Evolutionary conservation across 2,113 vertebrate species (phyloP).

Genomic region (Ceyx margarethae): DNA sequence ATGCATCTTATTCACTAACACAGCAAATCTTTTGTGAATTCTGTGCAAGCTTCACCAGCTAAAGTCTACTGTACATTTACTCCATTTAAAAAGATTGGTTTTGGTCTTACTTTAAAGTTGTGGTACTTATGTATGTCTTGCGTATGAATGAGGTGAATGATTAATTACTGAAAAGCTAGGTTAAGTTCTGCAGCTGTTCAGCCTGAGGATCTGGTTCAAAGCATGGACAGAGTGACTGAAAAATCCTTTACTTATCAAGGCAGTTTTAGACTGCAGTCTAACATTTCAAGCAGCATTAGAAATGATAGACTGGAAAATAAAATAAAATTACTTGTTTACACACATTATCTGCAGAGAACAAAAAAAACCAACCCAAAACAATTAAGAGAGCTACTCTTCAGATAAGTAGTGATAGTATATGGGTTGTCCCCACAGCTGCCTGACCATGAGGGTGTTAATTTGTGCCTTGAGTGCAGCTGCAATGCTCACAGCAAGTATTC

Average conservation of each 20-base stretch:
- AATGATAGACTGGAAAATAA: constrained; percentile 55
- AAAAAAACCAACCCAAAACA: neutral
- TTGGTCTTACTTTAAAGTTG: constrained; percentile 73
- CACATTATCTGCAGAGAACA: neutral
- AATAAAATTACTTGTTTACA: constrained; percentile 42
- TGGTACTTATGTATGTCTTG: constrained; percentile 64
- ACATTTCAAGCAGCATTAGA: constrained; percentile 43
- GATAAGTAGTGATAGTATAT: neutral
- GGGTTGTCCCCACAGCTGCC: neutral
- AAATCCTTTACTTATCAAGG: constrained; percentile 60
- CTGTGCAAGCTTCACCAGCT: constrained; percentile 54
- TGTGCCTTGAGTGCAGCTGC: constrained; percentile 24
- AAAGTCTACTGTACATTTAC: constrained; percentile 68
- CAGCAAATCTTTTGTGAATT: constrained; percentile 56
- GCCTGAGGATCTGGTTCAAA: constrained; percentile 59
- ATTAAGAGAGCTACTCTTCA: neutral
- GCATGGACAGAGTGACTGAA: constrained; percentile 38
- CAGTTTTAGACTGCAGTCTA: constrained; percentile 52
- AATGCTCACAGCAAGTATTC: constrained; percentile 23
- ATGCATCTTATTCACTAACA: neutral
- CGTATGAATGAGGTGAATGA: constrained; percentile 71
- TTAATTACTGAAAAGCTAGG: constrained; percentile 74
- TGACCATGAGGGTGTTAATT: constrained; percentile 28
- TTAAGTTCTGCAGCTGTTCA: constrained; percentile 78
- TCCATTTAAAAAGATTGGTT: constrained; percentile 67